These are phyloP conservation scores for Anadara kagoshimensis DNA, from an alignment of 1,140 invertebrate genomes.

Conservation along the genomic window DNA sequence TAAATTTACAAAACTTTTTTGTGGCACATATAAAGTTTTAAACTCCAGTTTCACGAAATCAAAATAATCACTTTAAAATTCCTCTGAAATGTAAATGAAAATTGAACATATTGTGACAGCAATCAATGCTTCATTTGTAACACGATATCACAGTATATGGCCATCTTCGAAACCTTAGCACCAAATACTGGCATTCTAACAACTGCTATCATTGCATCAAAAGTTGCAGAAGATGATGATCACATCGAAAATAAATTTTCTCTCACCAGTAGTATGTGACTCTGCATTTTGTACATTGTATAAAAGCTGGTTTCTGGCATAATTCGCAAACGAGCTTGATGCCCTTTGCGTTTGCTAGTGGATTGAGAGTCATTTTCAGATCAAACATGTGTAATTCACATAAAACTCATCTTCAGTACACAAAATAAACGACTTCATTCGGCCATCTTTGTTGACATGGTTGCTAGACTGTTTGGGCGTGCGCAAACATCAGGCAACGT, in stretches of 20 bases:
- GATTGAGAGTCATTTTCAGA: slow-evolving; percentile 66
- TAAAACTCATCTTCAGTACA: neutral
- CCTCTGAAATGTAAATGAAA: neutral
- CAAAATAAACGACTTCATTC: neutral
- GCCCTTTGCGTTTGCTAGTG: slow-evolving; percentile 72
- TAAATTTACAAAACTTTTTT: no score
- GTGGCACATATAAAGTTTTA: no score
- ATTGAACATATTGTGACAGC: neutral
- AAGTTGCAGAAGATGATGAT: neutral
- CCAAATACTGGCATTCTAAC: no score
- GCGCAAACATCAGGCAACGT: neutral
- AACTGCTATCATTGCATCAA: neutral
- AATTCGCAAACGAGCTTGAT: slow-evolving; percentile 70
- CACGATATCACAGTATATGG: neutral
- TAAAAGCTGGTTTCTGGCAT: slow-evolving; percentile 72
- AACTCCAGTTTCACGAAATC: no score
- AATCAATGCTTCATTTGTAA: neutral
- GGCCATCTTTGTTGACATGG: slow-evolving; percentile 48
- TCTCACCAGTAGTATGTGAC: slow-evolving; percentile 74
- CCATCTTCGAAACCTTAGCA: neutral
- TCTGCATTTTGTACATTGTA: slow-evolving; percentile 71
- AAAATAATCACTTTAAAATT: neutral
- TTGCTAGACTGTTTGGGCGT: neutral
- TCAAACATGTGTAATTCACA: neutral
- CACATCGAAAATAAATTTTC: neutral